These are phyloP conservation scores for Mormyrus iriodes DNA, from an alignment of 2,113 vertebrate species.

Conservation along the genomic window DNA sequence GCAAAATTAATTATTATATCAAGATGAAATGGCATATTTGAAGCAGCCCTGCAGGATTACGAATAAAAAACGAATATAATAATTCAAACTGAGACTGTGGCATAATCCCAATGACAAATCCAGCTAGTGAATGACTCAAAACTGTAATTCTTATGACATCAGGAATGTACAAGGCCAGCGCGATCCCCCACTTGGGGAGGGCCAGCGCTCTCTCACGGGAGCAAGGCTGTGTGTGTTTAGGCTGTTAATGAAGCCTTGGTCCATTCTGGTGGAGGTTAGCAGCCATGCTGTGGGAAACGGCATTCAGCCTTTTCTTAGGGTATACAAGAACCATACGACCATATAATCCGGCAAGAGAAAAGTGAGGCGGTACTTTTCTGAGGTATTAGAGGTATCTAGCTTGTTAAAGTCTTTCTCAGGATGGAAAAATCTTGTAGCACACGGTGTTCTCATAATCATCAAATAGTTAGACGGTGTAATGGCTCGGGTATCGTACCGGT, in stretches of 20 bases:
- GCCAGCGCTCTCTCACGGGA: neutral
- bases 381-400: neutral
- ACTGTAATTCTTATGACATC: neutral
- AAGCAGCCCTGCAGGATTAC: neutral
- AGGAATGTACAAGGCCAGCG: neutral
- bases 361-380: neutral
- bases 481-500: neutral
- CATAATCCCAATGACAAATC: neutral
- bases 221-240: neutral
- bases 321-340: neutral
- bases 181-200: no score
- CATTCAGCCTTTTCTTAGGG: neutral
- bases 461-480: neutral
- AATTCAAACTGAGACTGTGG: neutral
- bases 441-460: neutral
- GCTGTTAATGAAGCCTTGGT: neutral
- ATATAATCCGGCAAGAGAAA: neutral
- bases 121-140: neutral
- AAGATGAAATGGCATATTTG: neutral
- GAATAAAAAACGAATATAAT: neutral
- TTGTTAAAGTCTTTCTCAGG: neutral
- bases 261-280: neutral
- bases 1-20: neutral
- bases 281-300: neutral
- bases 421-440: neutral